Conservation (phyloP, 2,888 invertebrate genomes). For the Eupithecia dodoneata region DNA sequence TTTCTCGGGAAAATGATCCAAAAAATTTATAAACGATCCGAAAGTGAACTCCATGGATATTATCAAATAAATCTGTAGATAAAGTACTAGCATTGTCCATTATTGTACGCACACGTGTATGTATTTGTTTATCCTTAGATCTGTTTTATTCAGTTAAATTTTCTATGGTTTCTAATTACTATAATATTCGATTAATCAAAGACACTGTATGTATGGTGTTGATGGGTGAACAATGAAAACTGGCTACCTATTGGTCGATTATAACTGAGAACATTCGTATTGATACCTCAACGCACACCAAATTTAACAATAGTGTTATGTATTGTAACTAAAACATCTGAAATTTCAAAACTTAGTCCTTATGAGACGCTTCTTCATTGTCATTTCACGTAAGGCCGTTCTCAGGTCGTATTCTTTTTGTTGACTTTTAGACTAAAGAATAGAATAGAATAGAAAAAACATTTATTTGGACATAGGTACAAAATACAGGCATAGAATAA, state of each 20-base stretch:
- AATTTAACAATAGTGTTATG: conserved; percentile 1
- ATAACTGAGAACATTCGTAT: background rate
- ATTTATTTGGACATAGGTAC: no score
- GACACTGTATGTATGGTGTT: background rate
- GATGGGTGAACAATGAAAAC: background rate
- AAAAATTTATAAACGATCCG: background rate
- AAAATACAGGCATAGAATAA: no score
- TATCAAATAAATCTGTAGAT: background rate
- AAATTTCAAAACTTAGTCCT: background rate
- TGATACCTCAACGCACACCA: background rate
- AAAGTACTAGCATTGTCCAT: background rate
- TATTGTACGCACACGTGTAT: background rate
- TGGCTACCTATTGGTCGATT: background rate
- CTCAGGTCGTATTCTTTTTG: no score
- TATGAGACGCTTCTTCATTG: no score
- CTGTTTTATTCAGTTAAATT: background rate
- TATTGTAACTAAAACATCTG: background rate
- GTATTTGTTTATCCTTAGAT: background rate
- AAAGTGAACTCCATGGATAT: background rate
- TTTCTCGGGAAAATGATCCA: background rate
- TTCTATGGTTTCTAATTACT: no score
- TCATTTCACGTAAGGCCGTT: no score
- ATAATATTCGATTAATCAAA: background rate
- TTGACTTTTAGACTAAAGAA: no score
- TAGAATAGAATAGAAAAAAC: no score